Evolutionary conservation across 2,888 invertebrate genomes (phyloP).

Genomic region (Phalera bucephala): DNA sequence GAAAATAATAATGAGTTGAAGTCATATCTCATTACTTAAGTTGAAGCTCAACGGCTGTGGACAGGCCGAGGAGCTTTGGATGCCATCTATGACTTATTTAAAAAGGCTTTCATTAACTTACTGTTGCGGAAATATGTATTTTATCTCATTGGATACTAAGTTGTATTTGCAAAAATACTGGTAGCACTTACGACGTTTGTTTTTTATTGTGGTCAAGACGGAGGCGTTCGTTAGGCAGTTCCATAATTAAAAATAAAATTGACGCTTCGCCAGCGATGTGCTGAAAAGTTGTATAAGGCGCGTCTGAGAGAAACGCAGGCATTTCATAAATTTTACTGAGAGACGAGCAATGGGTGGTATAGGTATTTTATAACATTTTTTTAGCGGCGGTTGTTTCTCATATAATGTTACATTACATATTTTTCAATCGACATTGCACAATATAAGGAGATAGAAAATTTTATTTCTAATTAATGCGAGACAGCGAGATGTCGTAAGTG

Average conservation of each 20-base stretch:
- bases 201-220: constrained; percentile 29
- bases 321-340: no score
- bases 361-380: no score
- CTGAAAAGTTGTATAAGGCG: constrained; percentile 51
- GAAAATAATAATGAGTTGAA: constrained; percentile 72
- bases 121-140: constrained; percentile 14
- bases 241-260: constrained; percentile 68
- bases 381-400: no score
- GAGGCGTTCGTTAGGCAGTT: constrained; percentile 71
- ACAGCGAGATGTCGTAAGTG: no score
- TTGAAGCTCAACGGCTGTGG: constrained; percentile 66
- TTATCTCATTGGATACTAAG: constrained; percentile 12
- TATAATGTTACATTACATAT: no score
- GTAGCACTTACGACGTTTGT: constrained; percentile 11
- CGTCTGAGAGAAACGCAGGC: constrained; percentile 44
- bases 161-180: constrained; percentile 7
- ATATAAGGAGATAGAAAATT: no score
- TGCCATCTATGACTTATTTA: constrained; percentile 43
- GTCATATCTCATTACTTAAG: constrained; percentile 78
- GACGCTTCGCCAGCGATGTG: constrained; percentile 51
- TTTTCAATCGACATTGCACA: no score
- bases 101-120: constrained; percentile 35
- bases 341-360: no score
- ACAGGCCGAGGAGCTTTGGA: constrained; percentile 61
- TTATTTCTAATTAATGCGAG: no score